Evolutionary conservation across 2,888 invertebrate species (phyloP).

Genomic region (Geotrupes spiniger): DNA sequence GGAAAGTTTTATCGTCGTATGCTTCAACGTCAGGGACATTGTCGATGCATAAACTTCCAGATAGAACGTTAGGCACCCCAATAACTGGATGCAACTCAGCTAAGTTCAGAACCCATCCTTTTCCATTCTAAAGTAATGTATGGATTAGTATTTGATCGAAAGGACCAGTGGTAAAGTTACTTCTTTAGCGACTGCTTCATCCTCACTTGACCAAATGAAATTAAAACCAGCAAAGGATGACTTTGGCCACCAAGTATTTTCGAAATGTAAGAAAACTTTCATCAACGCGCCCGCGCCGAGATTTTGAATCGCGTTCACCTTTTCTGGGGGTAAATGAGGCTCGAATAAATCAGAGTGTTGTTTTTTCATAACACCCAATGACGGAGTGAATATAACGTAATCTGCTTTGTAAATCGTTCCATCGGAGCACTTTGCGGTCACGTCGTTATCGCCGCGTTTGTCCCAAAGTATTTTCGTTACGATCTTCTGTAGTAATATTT

Average conservation of each 20-base stretch:
- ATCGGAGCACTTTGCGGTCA: constrained; percentile 52
- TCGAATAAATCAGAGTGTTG: constrained; percentile 52
- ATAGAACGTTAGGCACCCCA: constrained; percentile 59
- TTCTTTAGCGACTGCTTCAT: constrained; percentile 25
- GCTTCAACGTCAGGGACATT: constrained; percentile 62
- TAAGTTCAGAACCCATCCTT: too few species aligned
- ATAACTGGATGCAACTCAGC: constrained; percentile 61
- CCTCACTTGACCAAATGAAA: constrained; percentile 54
- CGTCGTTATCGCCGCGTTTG: not conserved
- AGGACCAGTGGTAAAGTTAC: too few species aligned
- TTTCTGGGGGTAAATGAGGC: constrained; percentile 54
- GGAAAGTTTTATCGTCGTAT: constrained; percentile 54
- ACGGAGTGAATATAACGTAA: constrained; percentile 63
- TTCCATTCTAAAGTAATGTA: too few species aligned
- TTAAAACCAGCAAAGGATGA: constrained; percentile 46
- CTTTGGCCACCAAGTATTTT: constrained; percentile 59
- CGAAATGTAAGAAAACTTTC: constrained; percentile 62
- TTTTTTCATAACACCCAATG: constrained; percentile 65
- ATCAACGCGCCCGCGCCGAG: constrained; percentile 61
- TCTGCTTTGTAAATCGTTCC: constrained; percentile 54
- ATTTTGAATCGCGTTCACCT: constrained; percentile 54
- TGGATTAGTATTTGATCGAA: too few species aligned
- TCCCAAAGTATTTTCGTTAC: constrained; percentile 26
- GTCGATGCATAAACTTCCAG: constrained; percentile 65
- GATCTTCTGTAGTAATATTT: constrained; percentile 27